Evolutionary conservation across 1,140 invertebrate species (phyloP).

Genomic region (Cheumatopsyche charites): DNA sequence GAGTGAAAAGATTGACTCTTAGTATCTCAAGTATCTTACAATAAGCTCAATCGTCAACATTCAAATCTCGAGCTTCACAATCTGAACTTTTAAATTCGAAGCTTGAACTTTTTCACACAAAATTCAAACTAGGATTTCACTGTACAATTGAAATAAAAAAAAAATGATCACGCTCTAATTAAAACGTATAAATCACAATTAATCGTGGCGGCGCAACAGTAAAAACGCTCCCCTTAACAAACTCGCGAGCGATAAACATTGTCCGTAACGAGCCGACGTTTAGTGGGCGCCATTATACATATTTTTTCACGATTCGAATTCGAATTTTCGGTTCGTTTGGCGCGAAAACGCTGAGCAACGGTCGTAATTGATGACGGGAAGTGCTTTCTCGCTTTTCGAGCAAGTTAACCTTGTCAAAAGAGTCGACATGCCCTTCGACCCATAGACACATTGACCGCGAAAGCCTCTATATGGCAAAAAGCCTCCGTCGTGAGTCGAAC

Average conservation of each 20-base stretch:
- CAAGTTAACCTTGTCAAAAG: slow-evolving; percentile 29
- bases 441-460: neutral
- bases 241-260: neutral
- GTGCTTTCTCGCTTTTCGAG: slow-evolving; percentile 20
- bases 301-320: neutral
- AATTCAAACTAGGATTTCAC: too few relatives aligned
- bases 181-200: too few relatives aligned
- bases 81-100: too few relatives aligned
- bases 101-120: too few relatives aligned
- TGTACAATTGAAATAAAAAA: too few relatives aligned
- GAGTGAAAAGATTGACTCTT: too few relatives aligned
- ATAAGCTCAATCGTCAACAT: too few relatives aligned
- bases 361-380: slow-evolving; percentile 33
- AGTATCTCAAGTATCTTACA: too few relatives aligned
- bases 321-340: neutral
- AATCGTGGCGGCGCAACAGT: too few relatives aligned
- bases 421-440: neutral
- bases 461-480: neutral
- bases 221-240: too few relatives aligned
- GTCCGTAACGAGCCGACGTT: neutral
- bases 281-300: neutral
- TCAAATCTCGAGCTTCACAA: too few relatives aligned
- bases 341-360: slow-evolving; percentile 8
- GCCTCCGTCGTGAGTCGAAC: neutral
- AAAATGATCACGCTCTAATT: too few relatives aligned